Evolutionary conservation across 2,888 invertebrate species (phyloP), one percentile per base, ranked within the genome.

Genomic region (Dynastes hyllus): DNA sequence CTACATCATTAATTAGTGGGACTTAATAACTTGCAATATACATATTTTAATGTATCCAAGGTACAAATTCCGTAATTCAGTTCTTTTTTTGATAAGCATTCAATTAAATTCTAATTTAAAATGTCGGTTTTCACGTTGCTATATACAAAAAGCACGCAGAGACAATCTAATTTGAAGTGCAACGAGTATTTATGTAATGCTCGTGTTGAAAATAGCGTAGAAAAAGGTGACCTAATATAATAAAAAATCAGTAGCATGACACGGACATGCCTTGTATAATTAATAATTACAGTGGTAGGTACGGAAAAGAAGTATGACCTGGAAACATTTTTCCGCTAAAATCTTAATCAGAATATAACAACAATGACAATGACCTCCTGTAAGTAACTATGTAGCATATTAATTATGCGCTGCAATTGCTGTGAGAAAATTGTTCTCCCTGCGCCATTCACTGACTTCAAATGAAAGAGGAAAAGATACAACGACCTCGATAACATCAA

Each of bases 291-390:
- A 67, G 1, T 27, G 2, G 6, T 45, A 67, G 2, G 27, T 27
- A 45, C 67, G 45, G 9, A 11, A 11, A 27, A 50, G 6, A 45
- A 9, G 9, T 16, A 67, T 50, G 22, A 67, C 67, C 67, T 67
- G 67, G 45, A 67, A 67, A 50, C 11, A 13, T 70, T 45, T 40
- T 67, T 67, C 22, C 67, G 16, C 11, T 67, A 45, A 67, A 67
- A 65, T 29, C 37, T 65, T n/a, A 65, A 65, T 65, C 37, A 67
- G 50, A 67, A 16, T 50, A 67, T 45, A 45, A 16, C 45, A 4
- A 29, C 32, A 11, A 67, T 45, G 67, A 67, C 45, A 45, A 67
- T 63, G 32, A 29, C 32, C 32, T 29, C 45, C 8, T 8, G 45
- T 8, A 29, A n/a, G 37, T 13, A 29, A n/a, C 65, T 65, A 37